A percentile compares a stretch with the other conserved stretches of the same genome.
Conservation (phyloP, 2,888 invertebrate species). For the Heliothis peltigera region DNA sequence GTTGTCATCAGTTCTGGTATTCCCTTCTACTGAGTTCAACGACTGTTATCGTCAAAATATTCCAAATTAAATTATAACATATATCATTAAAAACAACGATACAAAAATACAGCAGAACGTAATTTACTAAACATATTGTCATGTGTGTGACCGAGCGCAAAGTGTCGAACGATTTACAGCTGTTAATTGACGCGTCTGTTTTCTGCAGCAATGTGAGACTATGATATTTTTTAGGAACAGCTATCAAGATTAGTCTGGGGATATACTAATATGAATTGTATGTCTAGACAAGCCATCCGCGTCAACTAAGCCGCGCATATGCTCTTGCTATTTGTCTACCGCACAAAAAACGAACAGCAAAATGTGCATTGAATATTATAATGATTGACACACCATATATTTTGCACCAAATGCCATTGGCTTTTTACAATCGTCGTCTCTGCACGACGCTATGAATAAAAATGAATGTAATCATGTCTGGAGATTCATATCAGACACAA, state of each 20-base stretch:
- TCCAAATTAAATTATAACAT: not conserved
- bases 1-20: not conserved
- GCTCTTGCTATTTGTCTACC: slow-evolving; percentile 68
- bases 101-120: not conserved
- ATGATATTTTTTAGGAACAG: slow-evolving; percentile 74
- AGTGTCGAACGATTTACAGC: slow-evolving; percentile 64
- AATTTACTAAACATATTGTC: not conserved
- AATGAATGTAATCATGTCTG: slow-evolving; percentile 75
- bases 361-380: slow-evolving; percentile 78
- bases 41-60: not conserved
- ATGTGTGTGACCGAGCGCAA: slow-evolving; percentile 18
- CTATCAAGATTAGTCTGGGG: slow-evolving; percentile 78
- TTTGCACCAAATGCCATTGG: slow-evolving; percentile 69
- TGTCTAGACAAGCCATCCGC: slow-evolving; percentile 82
- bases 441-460: slow-evolving; percentile 73
- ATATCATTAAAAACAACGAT: not conserved
- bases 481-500: slow-evolving; percentile 71
- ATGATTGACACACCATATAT: slow-evolving; percentile 70
- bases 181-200: slow-evolving; percentile 74
- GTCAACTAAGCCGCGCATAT: slow-evolving; percentile 70
- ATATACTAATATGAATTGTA: slow-evolving; percentile 78
- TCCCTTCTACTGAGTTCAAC: not conserved
- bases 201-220: slow-evolving; percentile 67
- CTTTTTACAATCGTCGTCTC: slow-evolving; percentile 67
- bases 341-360: slow-evolving; percentile 65